A percentile compares a stretch with the other conserved stretches of the same genome.
phyloP scores from a whole-genome alignment of 2,113 vertebrate genomes.

The Aptenodytes forsteri region DNA sequence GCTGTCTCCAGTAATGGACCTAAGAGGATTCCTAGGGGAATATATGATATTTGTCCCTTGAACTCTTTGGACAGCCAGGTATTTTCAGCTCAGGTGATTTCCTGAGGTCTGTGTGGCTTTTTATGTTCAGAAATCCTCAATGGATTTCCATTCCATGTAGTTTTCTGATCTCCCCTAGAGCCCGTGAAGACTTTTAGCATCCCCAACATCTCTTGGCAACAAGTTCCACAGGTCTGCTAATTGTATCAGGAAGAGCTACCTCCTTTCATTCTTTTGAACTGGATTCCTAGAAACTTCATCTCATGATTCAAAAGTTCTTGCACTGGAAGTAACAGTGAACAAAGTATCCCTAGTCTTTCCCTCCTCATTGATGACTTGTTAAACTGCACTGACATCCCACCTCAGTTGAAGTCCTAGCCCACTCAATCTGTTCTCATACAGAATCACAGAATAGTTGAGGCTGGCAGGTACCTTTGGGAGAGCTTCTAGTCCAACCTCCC shows the following conservation, averaged over 20 bases:
- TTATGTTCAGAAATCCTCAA: neutral
- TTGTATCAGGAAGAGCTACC: neutral
- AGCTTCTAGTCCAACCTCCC: neutral
- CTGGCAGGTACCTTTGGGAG: neutral
- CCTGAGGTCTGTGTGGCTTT: neutral
- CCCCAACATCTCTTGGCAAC: neutral
- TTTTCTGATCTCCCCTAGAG: neutral
- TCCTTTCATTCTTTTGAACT: neutral
- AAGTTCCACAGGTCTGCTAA: neutral
- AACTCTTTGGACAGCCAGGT: neutral
- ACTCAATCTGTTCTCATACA: neutral
- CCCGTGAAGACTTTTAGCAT: neutral
- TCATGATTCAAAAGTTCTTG: neutral
- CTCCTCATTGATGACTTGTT: neutral
- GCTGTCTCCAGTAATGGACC: neutral
- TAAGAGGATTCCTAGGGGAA: neutral
- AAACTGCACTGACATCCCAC: neutral
- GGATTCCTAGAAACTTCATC: neutral
- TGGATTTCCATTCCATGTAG: neutral
- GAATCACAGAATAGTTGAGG: neutral
- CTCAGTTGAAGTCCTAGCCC: neutral
- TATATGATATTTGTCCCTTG: neutral
- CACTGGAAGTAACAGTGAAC: neutral
- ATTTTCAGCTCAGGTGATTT: neutral
- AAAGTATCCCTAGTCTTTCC: neutral